Conservation (phyloP, 30 jellyfish, hydroid and myxozoan species). For the Aurelia sp. region DNA sequence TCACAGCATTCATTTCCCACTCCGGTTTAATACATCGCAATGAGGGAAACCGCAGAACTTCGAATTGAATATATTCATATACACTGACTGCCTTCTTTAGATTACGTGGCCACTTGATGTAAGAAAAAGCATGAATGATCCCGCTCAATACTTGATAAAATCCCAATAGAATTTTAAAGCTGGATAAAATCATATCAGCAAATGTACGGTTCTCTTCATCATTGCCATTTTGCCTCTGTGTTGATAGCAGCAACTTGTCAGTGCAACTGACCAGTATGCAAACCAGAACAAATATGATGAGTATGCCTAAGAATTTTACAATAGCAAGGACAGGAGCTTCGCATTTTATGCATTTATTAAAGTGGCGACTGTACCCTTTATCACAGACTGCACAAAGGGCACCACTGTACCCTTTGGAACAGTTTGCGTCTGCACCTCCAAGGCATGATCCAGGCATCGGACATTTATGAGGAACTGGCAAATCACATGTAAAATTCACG, state of each 20-base stretch:
- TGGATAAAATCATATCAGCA: constrained; percentile 69
- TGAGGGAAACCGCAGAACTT: constrained; percentile 48
- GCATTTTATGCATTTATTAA: constrained; percentile 38
- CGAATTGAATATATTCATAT: constrained; percentile 30
- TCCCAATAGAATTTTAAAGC: constrained; percentile 52
- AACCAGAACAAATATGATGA: constrained; percentile 10
- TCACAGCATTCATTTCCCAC: constrained; percentile 31
- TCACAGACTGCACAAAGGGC: constrained; percentile 58
- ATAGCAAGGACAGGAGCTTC: constrained; percentile 15
- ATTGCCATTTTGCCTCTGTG: background rate
- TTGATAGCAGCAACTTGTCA: constrained; percentile 16
- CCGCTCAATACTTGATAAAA: constrained; percentile 54
- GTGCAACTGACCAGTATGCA: constrained; percentile 44
- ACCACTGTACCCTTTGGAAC: constrained; percentile 57
- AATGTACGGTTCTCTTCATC: constrained; percentile 14
- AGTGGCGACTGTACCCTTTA: constrained; percentile 23
- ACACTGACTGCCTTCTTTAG: constrained; percentile 7
- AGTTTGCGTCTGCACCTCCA: constrained; percentile 54
- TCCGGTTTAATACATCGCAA: constrained; percentile 40
- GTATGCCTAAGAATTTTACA: constrained; percentile 8
- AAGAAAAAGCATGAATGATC: constrained; percentile 12
- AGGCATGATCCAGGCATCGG: constrained; percentile 45
- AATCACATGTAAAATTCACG: constrained; percentile 1
- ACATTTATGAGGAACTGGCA: constrained; percentile 56
- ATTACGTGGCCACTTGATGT: constrained; percentile 51